Conservation (phyloP, 2,888 invertebrate species). For the Pollenia labialis region DNA sequence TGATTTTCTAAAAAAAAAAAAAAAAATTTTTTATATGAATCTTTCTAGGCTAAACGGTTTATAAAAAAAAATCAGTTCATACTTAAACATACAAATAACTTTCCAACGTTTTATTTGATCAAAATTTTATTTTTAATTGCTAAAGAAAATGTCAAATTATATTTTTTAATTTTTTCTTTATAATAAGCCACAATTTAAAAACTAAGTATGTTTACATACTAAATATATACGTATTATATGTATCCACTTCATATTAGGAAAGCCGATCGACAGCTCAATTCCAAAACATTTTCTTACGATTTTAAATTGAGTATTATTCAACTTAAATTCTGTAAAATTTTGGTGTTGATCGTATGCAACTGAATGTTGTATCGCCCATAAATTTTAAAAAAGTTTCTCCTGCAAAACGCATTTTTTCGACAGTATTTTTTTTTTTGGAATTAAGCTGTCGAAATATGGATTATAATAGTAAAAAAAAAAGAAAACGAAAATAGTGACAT, state of each 20-base stretch:
- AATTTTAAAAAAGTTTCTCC: no score
- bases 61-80: neutral
- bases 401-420: no score
- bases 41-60: neutral
- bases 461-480: conserved; percentile 14
- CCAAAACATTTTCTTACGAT: no score
- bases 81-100: neutral
- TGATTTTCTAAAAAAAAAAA: neutral
- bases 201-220: conserved; percentile 40
- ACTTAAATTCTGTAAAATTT: no score
- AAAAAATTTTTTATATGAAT: neutral
- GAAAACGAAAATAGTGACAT: conserved; percentile 12
- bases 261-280: neutral
- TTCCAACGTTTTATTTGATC: conserved; percentile 49
- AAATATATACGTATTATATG: conserved; percentile 24
- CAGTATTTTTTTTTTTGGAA: no score
- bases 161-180: conserved; percentile 19
- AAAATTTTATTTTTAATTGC: conserved; percentile 55
- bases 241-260: conserved; percentile 34
- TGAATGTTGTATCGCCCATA: no score
- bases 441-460: no score
- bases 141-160: conserved; percentile 34
- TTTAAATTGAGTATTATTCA: no score
- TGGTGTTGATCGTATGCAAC: no score
- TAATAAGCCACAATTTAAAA: conserved; percentile 33